Percentiles rank a stretch among this genome's conserved stretches.
Conservation (phyloP, 2,113 vertebrate species). For the Cebidichthys violaceus region DNA sequence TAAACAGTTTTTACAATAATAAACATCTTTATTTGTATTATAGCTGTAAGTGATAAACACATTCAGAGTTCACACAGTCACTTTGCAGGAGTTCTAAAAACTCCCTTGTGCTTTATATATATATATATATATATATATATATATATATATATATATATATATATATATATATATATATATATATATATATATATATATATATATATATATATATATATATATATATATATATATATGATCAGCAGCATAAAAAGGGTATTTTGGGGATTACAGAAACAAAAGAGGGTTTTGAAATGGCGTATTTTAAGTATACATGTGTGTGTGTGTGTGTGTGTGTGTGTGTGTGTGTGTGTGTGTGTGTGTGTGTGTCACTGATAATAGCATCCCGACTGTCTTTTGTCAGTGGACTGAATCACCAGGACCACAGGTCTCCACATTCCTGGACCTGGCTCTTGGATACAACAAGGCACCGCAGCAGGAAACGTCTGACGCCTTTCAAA, state of each 20-base stretch:
- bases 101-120: too few relatives aligned
- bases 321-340: too few relatives aligned
- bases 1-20: constrained; percentile 60
- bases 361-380: constrained; percentile 63
- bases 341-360: too few relatives aligned
- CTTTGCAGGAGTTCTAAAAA: constrained; percentile 37
- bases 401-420: constrained; percentile 44
- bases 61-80: constrained; percentile 61
- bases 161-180: too few relatives aligned
- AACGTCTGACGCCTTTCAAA: constrained; percentile 51
- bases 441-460: constrained; percentile 76
- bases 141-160: too few relatives aligned
- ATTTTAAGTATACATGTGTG: too few relatives aligned
- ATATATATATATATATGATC: too few relatives aligned
- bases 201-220: too few relatives aligned
- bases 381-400: constrained; percentile 74
- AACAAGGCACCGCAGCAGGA: constrained; percentile 68
- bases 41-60: constrained; percentile 56
- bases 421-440: constrained; percentile 81
- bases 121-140: too few relatives aligned
- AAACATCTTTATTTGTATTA: constrained; percentile 73
- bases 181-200: too few relatives aligned
- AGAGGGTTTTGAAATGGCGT: constrained; percentile 36
- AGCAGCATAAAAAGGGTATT: constrained; percentile 51
- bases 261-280: constrained; percentile 58